Evolutionary conservation across 2,113 vertebrate genomes (phyloP), one percentile per base, ranked within the genome.

Genomic region (Actenoides lindsayi): DNA sequence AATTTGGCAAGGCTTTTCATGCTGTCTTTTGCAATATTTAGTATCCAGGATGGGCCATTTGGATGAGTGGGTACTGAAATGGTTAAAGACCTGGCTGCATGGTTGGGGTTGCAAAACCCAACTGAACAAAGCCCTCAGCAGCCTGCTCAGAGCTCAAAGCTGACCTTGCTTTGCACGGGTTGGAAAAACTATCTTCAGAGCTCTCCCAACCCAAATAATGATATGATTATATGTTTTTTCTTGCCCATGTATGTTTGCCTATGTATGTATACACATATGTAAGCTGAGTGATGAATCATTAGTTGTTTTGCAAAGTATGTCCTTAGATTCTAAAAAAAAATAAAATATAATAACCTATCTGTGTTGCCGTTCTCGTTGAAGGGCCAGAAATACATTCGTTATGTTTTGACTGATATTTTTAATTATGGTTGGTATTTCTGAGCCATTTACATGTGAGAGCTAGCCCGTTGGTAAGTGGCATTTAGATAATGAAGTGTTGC

Each of bases 381-480:
- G 60, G 83, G 42, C 92, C 76, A 94, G 79, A 88, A 94, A 93
- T 90, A 81, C 4, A 53, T 67, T 93, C 3, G 62, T 88, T 92
- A 83, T 74, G 39, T 90, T 96, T 90, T 76, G 92, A 64, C 67
- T 84, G 81, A 39, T 91, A 87, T 90, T 94, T 96, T 93, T 87
- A 97, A 93, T 94, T 92, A 79, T 46, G 78, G 77, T 59, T 97
- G 96, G 23, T 93, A 92, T 96, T 96, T 96, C 89, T 82, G 69
- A 93, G 76, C 86, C 80, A 64, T 93, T 85, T 93, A 68, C 48
- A 42, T 87, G 57, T 65, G 80, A 90, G 83, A 94, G 64, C 60
- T 94, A 82, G 85, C 85, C 83, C 78, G 68, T 78, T 93, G 83
- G 68, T 86, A 90, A 92, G 90, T 95, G 96, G 90, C 94, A 93